Base-by-base conservation (phyloP, 2,113 vertebrate genomes). In the Tringa solitaria region DNA sequence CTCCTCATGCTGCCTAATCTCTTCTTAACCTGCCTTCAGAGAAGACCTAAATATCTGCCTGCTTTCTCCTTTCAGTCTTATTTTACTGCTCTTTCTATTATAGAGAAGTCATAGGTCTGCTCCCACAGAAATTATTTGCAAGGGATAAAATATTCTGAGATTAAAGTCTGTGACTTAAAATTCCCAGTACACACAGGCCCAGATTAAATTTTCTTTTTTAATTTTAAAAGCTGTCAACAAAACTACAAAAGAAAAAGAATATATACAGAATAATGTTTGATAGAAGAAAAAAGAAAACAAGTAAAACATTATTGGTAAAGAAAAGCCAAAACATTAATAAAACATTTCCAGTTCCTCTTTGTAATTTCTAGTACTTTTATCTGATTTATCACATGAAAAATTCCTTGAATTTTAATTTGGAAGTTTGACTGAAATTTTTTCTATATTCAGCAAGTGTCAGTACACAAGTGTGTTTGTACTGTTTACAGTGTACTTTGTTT, bases 321-420 rank as follows among this genome's bases (percentile, higher is more conserved):
- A n/a, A 90, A 92, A 93, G n/a, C 17, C 32, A 85, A 73, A 91
- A 32, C 6, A 92, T 84, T 94, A 93, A 94, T 89, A 90, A 95
- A 96, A 93, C 20, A 87, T 95, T 88, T 81, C 14, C 33, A 65
- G 16, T 27, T 85, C 56, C 39, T 84, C 69, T 90, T 90, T 94
- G 56, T 70, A 94, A 89, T 77, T 89, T 77, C 43, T 82, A 67
- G 15, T 74, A 60, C 77, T 89, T 96, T 87, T 48, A 50, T 89
- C 46, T 91, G 76, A 80, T 88, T 94, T 78, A 79, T 21, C 41
- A 87, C 7, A 84, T 76, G 35, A 92, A 90, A 75, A 94, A 86
- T 30, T 45, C 56, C 39, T 96, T 96, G 60, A 90, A 95, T 91
- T 93, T 82, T 87, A 80, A 94, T 83, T 91, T 51, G 18, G 26